Evolutionary conservation across 2,797 vertebrate species (phyloP).

Genomic region (Carapus acus): DNA sequence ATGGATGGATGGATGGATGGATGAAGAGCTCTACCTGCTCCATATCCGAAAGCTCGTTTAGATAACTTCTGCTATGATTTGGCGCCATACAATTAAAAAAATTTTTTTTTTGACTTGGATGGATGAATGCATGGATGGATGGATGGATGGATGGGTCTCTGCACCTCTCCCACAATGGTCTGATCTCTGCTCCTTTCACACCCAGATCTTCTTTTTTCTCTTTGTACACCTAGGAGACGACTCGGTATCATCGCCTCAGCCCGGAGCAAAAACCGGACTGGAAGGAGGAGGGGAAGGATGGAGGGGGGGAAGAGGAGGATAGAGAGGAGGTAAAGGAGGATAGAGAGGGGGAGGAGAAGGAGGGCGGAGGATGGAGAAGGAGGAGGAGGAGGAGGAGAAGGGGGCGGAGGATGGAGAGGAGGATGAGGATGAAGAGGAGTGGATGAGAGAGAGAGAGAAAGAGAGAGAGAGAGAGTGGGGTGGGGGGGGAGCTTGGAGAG

Average conservation of each 20-base stretch:
- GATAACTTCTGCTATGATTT: slow-evolving; percentile 5
- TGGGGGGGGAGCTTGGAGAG: no score
- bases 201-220: slow-evolving; percentile 39
- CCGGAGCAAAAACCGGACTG: slow-evolving; percentile 48
- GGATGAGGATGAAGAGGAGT: slow-evolving; percentile 21
- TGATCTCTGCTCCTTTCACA: slow-evolving; percentile 13
- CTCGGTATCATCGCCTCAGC: slow-evolving; percentile 56
- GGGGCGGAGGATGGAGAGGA: slow-evolving; percentile 42
- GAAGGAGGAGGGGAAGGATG: slow-evolving; percentile 21
- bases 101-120: slow-evolving; percentile 37
- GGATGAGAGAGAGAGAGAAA: slow-evolving; percentile 18
- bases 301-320: slow-evolving; percentile 7
- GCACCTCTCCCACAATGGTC: slow-evolving; percentile 25
- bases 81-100: no score
- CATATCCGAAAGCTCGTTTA: no score
- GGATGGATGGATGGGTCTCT: slow-evolving; percentile 33
- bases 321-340: slow-evolving; percentile 41
- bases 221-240: slow-evolving; percentile 50
- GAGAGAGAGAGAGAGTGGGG: slow-evolving; percentile 39
- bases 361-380: slow-evolving; percentile 4
- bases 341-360: slow-evolving; percentile 27
- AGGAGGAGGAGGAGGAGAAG: slow-evolving; percentile 21
- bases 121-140: slow-evolving; percentile 34
- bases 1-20: no score
- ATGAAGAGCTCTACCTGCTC: no score